Percentiles rank a stretch among this genome's conserved stretches.
Evolutionary conservation across 2,797 vertebrate species (phyloP).

Genomic region (Cuniculus paca): DNA sequence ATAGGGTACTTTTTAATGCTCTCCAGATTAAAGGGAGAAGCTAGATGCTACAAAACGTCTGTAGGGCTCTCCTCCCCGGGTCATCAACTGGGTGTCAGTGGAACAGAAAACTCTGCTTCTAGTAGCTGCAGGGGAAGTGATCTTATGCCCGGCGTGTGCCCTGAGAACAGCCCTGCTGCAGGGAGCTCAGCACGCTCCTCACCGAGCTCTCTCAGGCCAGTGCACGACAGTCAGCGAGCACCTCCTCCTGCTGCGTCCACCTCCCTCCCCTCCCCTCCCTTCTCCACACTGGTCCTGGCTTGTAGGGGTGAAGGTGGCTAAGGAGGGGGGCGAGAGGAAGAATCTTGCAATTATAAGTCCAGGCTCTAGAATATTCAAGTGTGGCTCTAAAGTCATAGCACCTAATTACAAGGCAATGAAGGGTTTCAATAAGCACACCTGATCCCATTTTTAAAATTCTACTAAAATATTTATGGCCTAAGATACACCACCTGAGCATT

Average conservation of each 20-base stretch:
- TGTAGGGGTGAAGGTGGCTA: fast-evolving
- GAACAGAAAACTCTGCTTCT: background rate
- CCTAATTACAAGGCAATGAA: background rate
- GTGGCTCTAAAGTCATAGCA: background rate
- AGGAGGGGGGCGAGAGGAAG: fast-evolving
- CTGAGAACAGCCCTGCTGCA: background rate
- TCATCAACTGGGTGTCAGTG: fast-evolving
- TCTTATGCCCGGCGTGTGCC: background rate
- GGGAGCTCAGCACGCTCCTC: fast-evolving
- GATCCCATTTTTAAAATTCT: background rate
- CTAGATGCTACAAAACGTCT: background rate
- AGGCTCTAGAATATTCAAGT: background rate
- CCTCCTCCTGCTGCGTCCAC: background rate
- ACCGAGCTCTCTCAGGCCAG: background rate
- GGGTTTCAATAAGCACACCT: background rate
- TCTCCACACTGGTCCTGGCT: background rate
- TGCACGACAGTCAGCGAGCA: too few species aligned
- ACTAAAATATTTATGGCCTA: background rate
- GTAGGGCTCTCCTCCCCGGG: background rate
- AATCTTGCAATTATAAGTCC: background rate
- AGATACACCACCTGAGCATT: background rate
- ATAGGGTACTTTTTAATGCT: too few species aligned
- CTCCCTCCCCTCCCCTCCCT: background rate
- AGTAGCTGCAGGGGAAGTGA: background rate
- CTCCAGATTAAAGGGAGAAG: background rate